Percentiles rank a stretch among this genome's conserved stretches.
phyloP scores from a whole-genome alignment of 2,888 invertebrate genomes.

The Lochmaea capreae region DNA sequence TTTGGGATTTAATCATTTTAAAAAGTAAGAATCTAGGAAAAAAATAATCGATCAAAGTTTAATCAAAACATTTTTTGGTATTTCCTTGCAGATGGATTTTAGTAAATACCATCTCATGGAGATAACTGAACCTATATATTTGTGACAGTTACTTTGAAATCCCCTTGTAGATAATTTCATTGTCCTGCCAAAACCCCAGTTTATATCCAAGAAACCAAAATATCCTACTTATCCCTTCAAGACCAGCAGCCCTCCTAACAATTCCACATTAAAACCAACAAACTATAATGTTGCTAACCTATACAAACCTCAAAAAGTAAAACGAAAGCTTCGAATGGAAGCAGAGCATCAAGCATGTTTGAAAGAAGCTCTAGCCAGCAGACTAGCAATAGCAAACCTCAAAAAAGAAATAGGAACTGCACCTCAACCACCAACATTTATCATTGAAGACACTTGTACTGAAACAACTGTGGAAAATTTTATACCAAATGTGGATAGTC shows the following conservation, averaged over 20 bases:
- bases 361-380: slow-evolving; percentile 65
- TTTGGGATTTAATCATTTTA: too few species aligned
- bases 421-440: slow-evolving; percentile 60
- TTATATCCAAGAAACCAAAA: slow-evolving; percentile 63
- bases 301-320: slow-evolving; percentile 55
- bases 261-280: slow-evolving; percentile 47
- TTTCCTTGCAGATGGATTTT: too few species aligned
- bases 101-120: too few species aligned
- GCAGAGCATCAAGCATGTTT: slow-evolving; percentile 62
- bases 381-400: slow-evolving; percentile 64
- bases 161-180: slow-evolving; percentile 54
- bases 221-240: slow-evolving; percentile 57
- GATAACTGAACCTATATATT: too few species aligned
- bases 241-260: slow-evolving; percentile 44
- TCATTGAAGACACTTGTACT: slow-evolving; percentile 63
- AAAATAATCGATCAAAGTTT: too few species aligned
- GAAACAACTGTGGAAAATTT: slow-evolving; percentile 64
- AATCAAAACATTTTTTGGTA: too few species aligned
- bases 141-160: neutral
- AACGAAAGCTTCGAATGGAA: slow-evolving; percentile 58
- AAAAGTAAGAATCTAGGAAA: too few species aligned
- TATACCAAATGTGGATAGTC: slow-evolving; percentile 57
- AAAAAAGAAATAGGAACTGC: slow-evolving; percentile 64
- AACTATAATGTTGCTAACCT: slow-evolving; percentile 50
- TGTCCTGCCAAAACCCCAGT: slow-evolving; percentile 60